These are phyloP conservation scores for Labeo calbasu DNA, from an alignment of 2,797 vertebrate species.

Conservation along the genomic window DNA sequence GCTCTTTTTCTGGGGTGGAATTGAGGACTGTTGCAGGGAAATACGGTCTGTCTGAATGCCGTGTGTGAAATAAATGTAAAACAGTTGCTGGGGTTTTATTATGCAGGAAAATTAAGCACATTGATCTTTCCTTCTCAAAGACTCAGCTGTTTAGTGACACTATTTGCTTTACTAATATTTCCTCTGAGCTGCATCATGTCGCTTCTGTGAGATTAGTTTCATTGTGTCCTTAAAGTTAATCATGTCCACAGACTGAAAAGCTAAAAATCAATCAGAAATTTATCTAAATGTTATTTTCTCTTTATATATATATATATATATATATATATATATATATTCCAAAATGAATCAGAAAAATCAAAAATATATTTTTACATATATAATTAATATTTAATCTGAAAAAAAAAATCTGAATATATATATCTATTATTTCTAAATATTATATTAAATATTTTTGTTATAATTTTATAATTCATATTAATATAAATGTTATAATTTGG, in stretches of 20 bases:
- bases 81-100: background rate
- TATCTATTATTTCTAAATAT: too few species aligned
- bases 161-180: conserved; percentile 4
- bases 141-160: background rate
- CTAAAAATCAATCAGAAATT: background rate
- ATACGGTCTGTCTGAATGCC: background rate
- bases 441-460: too few species aligned
- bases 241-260: background rate
- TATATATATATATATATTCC: too few species aligned
- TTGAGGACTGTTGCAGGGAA: background rate
- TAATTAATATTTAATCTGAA: too few species aligned
- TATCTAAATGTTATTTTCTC: too few species aligned
- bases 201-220: background rate
- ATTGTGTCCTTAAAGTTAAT: background rate
- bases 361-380: too few species aligned
- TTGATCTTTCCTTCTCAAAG: background rate
- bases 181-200: background rate
- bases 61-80: background rate
- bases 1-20: background rate
- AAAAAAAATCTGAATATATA: too few species aligned
- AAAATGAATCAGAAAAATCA: too few species aligned
- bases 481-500: too few species aligned
- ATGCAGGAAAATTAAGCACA: background rate
- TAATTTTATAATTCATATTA: too few species aligned
- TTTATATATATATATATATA: too few species aligned